phyloP scores from a whole-genome alignment of 2,113 vertebrate species.

The Onychorhynchus coronatus region DNA sequence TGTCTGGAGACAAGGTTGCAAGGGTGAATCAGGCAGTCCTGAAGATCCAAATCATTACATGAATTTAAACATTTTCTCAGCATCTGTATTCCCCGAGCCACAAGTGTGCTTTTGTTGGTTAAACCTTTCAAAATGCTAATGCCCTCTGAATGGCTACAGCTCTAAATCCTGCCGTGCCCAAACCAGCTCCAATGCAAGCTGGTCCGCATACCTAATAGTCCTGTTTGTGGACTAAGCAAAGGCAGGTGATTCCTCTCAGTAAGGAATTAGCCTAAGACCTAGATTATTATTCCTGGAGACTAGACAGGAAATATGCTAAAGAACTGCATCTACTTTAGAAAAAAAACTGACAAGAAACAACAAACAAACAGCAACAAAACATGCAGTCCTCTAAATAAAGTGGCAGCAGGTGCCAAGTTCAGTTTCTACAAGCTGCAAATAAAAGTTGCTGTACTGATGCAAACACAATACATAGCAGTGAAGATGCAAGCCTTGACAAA shows the following conservation, averaged over 20 bases:
- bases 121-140: constrained; percentile 61
- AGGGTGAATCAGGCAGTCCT: constrained; percentile 47
- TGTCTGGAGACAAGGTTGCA: constrained; percentile 56
- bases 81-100: constrained; percentile 44
- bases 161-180: constrained; percentile 6
- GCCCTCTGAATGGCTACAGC: neutral
- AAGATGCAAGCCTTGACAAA: neutral
- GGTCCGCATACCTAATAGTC: neutral
- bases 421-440: neutral
- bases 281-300: neutral
- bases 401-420: neutral
- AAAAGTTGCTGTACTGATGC: neutral
- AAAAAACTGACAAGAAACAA: neutral
- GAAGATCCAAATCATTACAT: constrained; percentile 39
- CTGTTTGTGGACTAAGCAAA: neutral
- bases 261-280: neutral
- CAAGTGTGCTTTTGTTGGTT: constrained; percentile 35
- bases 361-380: neutral
- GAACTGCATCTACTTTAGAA: neutral
- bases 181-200: neutral
- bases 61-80: constrained; percentile 62
- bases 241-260: neutral
- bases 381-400: neutral
- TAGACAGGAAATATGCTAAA: neutral
- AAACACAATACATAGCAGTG: neutral